phyloP scores from a whole-genome alignment of 2,888 invertebrate species.

The Idaea straminata region DNA sequence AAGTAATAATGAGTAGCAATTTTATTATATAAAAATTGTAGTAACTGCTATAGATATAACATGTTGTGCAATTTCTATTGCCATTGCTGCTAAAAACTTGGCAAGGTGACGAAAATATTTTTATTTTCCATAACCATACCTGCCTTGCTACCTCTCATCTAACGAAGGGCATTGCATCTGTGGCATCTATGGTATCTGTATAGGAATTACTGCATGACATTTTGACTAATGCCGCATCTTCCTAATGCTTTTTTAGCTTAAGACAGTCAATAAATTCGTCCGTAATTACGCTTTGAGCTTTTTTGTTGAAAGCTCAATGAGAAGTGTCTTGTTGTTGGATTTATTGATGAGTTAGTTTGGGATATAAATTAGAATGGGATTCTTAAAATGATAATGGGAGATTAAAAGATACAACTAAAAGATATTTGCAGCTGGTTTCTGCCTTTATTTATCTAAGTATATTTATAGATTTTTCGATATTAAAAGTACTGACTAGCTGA shows the following conservation, averaged over 20 bases:
- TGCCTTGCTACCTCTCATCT: not conserved
- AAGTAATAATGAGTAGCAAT: too few species aligned
- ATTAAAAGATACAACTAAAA: not conserved
- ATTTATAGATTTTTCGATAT: too few species aligned
- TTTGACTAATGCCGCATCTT: not conserved
- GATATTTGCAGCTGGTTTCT: not conserved
- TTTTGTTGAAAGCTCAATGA: conserved; percentile 75
- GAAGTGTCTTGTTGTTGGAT: conserved; percentile 52
- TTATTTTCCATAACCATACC: too few species aligned
- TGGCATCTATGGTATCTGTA: not conserved
- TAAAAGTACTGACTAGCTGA: too few species aligned
- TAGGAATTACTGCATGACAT: not conserved
- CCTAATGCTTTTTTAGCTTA: not conserved
- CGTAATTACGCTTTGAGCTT: conserved; percentile 67
- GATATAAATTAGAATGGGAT: not conserved
- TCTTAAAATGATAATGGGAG: not conserved
- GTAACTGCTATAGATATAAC: too few species aligned
- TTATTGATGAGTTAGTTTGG: conserved; percentile 41
- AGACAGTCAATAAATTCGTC: conserved; percentile 69
- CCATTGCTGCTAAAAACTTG: too few species aligned
- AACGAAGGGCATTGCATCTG: not conserved
- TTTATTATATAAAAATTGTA: too few species aligned
- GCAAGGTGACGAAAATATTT: too few species aligned
- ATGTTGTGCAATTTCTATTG: too few species aligned
- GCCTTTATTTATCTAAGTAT: too few species aligned